Evolutionary conservation across 2,888 invertebrate species (phyloP).

Genomic region (Torymus auratus): DNA sequence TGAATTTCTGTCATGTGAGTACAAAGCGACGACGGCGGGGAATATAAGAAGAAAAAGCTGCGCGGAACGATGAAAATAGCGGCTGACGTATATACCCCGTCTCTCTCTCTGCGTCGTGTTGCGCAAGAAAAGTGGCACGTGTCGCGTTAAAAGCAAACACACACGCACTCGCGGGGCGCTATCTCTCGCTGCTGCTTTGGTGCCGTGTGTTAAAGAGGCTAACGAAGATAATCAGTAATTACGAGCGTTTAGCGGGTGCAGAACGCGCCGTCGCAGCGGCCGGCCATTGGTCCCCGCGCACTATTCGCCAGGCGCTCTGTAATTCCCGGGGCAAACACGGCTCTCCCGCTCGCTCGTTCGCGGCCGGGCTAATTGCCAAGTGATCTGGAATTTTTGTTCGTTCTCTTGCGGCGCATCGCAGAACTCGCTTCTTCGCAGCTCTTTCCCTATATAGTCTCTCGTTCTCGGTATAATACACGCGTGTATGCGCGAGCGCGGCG

Average conservation of each 20-base stretch:
- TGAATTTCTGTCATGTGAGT: too few relatives aligned
- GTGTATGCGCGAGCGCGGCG: not conserved
- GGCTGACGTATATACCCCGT: too few relatives aligned
- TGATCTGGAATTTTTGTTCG: slow-evolving; percentile 47
- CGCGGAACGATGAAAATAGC: too few relatives aligned
- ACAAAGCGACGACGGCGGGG: too few relatives aligned
- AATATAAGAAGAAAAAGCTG: too few relatives aligned
- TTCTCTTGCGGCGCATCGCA: not conserved
- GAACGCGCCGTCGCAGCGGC: not conserved
- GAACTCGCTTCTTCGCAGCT: too few relatives aligned
- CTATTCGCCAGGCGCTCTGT: not conserved
- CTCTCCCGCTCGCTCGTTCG: not conserved
- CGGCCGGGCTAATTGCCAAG: slow-evolving; percentile 11
- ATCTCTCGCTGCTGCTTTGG: slow-evolving; percentile 63
- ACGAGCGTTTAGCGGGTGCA: slow-evolving; percentile 71
- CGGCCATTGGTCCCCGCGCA: not conserved
- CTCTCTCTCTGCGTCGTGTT: not conserved
- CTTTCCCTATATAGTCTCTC: too few relatives aligned
- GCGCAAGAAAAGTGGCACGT: slow-evolving; percentile 63
- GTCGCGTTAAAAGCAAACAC: slow-evolving; percentile 63
- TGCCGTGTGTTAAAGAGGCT: slow-evolving; percentile 74
- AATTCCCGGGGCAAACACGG: slow-evolving; percentile 38
- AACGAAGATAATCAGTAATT: slow-evolving; percentile 76
- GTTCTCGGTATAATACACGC: too few relatives aligned
- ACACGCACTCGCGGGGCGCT: slow-evolving; percentile 58